Evolutionary conservation across 2,113 vertebrate genomes (phyloP), one percentile per base, ranked within the genome.

Genomic region (Apistogramma diplotaenia): DNA sequence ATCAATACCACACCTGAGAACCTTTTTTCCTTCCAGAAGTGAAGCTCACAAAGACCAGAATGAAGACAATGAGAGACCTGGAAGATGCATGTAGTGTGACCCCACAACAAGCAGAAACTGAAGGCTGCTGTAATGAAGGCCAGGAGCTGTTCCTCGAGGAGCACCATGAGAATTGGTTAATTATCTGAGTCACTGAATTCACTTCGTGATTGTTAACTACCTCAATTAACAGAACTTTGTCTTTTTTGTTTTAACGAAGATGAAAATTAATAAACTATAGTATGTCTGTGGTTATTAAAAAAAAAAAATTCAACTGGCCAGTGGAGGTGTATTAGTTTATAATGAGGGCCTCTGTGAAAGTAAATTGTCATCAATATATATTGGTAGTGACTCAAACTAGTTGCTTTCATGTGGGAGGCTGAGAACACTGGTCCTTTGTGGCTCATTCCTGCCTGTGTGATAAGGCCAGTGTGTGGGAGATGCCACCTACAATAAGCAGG

Each of bases 381-480:
- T 49, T 25, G 23, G 51, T 43, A 25, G 55, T 61, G 77, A 86
- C 60, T 88, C 72, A 83, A 65, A 71, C 71, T 60, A 76, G 75
- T 72, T 53, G 79, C 62, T 70, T 67, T 76, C 18, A 84, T 61
- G 87, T 86, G 85, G 87, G 89, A 57, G 76, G 80, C 60, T 55
- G 58, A 77, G 62, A 87, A 84, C 74, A 82, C 56, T 51, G 76
- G 58, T 78, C 61, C 56, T 89, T 85, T 88, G 85, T 85, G 78
- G 79, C 71, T 86, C 81, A 75, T 80, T 40, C 73, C 70, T 80
- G 82, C 35, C 70, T 74, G 58, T 78, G 74, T 81, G 89, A 88
- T 76, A 75, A 88, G 81, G 81, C 82, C 83, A 80, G 73, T 65
- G 86, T 72, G 89, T 90, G 78, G 85, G 89, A 89, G 79, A 84